These are phyloP conservation scores for Sesia bembeciformis DNA, from an alignment of 2,888 invertebrate species.

Conservation along the genomic window DNA sequence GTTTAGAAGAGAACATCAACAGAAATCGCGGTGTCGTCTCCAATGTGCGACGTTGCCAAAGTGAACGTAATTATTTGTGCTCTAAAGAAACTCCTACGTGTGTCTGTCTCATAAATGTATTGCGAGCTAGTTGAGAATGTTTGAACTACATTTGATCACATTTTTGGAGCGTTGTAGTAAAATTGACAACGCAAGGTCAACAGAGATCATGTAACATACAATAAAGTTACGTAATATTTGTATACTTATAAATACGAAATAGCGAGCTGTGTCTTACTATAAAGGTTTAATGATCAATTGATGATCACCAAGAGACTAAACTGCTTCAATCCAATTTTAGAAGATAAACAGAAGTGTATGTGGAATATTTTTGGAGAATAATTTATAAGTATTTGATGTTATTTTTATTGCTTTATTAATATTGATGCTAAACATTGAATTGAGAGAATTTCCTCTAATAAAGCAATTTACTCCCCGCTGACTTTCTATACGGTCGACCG, in stretches of 20 bases:
- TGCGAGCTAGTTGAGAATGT: background rate
- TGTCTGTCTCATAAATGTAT: background rate
- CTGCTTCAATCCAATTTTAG: too few relatives aligned
- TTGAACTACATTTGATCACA: background rate
- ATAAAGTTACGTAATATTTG: background rate
- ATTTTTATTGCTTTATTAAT: too few relatives aligned
- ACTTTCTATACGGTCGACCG: slow-evolving; percentile 22
- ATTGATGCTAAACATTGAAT: too few relatives aligned
- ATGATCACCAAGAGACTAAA: too few relatives aligned
- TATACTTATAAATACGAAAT: too few relatives aligned
- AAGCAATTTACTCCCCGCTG: slow-evolving; percentile 28
- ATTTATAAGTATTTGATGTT: too few relatives aligned
- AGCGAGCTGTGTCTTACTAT: too few relatives aligned
- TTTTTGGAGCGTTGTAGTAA: slow-evolving; percentile 3
- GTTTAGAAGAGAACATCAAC: background rate
- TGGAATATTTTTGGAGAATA: too few relatives aligned
- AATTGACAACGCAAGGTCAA: slow-evolving; percentile 6
- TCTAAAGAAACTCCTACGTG: slow-evolving; percentile 2
- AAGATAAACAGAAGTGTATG: too few relatives aligned
- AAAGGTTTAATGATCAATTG: too few relatives aligned
- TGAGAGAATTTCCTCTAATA: slow-evolving; percentile 9
- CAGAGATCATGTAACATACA: slow-evolving; percentile 7
- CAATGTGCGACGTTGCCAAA: slow-evolving; percentile 9
- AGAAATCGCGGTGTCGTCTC: background rate
- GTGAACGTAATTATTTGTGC: slow-evolving; percentile 6